Base-by-base conservation (phyloP, 2,113 vertebrate genomes). In the Tricholaema leucomelas region DNA sequence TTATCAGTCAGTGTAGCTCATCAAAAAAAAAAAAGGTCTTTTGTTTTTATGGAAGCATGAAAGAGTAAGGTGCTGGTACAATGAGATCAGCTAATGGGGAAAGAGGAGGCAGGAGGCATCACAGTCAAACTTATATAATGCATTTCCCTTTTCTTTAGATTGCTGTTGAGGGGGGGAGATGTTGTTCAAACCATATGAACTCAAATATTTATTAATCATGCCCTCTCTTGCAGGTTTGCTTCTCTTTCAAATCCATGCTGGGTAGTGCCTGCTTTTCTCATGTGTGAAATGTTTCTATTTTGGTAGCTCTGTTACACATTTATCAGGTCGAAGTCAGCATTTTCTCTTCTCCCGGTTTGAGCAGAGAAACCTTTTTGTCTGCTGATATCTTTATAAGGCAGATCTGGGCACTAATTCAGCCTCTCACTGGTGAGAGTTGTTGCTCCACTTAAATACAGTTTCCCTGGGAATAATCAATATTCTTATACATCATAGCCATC, bases 131-230 rank as follows among this genome's bases (percentile, higher is more conserved):
- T 96, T 96, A 96, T 28, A 24, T 42, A 95, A 95, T 87, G 60
- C 81, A 87, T 96, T 95, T 96, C 76, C 59, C 66, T 93, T 52
- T 81, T 88, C 74, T 95, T 94, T 88, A 81, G 70, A 87, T 54
- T 91, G 58, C 82, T 92, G 9, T 90, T 27, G 91, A 65, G 74
- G 75, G 65, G 46, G 46, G 20, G 46, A 21, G 35, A 94, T 1
- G 1, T 89, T 93, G 63, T 71, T 88, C n/a, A n/a, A 86, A 92
- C 86, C 30, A 27, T 33, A 65, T 9, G 56, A 92, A 55, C 64
- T 91, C 90, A 60, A 88, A 59, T 85, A 86, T 94, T 96, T 96
- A 81, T 90, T 95, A 93, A 90, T 92, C 87, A 66, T 82, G 21
- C 73, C 33, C 63, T 90, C 74, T 42, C 75, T 56, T 61, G 54